A percentile compares a stretch with the other conserved stretches of the same genome.
phyloP scores from a whole-genome alignment of 2,888 invertebrate species.

The Sipunculus nudus region DNA sequence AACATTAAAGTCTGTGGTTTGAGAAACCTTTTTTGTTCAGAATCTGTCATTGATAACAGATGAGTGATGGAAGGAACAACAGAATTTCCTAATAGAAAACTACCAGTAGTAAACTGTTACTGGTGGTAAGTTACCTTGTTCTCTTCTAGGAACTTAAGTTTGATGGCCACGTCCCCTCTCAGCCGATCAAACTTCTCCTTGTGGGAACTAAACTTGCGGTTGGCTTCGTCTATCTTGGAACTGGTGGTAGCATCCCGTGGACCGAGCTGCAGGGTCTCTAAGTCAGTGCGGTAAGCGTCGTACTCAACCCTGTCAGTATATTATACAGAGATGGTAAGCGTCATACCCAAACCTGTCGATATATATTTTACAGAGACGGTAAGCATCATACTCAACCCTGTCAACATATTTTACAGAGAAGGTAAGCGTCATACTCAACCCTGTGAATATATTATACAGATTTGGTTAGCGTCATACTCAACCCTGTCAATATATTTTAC shows the following conservation, averaged over 20 bases:
- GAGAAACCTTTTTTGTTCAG: no score
- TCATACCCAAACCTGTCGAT: background rate
- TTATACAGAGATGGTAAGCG: background rate
- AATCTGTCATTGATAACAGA: no score
- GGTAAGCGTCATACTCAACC: background rate
- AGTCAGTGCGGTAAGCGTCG: slow-evolving; percentile 95
- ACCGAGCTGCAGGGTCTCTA: slow-evolving; percentile 80
- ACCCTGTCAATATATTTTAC: background rate
- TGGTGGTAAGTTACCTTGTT: slow-evolving; percentile 95
- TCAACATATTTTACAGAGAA: background rate
- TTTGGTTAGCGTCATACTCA: no score
- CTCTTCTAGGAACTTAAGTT: slow-evolving; percentile 95
- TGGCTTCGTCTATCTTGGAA: slow-evolving; percentile 80
- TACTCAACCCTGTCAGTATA: slow-evolving; percentile 81
- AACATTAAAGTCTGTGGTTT: no score
- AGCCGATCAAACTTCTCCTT: slow-evolving; percentile 92
- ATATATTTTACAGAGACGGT: background rate
- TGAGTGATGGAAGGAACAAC: no score
- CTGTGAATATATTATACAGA: background rate
- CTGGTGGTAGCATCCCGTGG: slow-evolving; percentile 61
- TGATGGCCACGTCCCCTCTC: slow-evolving; percentile 91
- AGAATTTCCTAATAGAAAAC: no score
- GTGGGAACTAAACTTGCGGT: slow-evolving; percentile 83
- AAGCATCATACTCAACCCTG: background rate
- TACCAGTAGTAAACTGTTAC: no score